Evolutionary conservation across 2,113 vertebrate species (phyloP).

Genomic region (Pogonocichla stellata): DNA sequence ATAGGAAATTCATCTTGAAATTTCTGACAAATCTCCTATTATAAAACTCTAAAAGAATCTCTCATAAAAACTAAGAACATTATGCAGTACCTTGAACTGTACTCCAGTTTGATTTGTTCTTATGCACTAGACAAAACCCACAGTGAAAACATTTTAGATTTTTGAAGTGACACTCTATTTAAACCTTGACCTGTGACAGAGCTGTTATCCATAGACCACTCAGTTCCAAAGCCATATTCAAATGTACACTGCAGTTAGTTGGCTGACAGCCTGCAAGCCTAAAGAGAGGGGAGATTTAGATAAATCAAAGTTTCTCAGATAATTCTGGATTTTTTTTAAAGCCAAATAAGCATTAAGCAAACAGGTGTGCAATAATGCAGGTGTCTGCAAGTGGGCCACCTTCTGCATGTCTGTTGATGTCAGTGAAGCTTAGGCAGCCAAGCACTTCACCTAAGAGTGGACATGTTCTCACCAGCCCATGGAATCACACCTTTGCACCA

Average conservation of each 20-base stretch:
- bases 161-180: not conserved
- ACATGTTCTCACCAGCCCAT: not conserved
- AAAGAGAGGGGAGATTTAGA: not conserved
- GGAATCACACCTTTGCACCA: not conserved
- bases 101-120: not conserved
- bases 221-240: not conserved
- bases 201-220: rapidly evolving
- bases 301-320: not conserved
- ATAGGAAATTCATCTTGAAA: not conserved
- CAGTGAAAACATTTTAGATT: not conserved
- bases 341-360: not conserved
- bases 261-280: not conserved
- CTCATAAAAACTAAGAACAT: not conserved
- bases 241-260: rapidly evolving
- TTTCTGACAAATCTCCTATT: not conserved
- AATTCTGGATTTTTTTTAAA: not conserved
- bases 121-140: not conserved
- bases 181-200: not conserved
- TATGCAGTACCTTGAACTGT: not conserved
- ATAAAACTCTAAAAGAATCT: not conserved
- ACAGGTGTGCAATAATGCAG: not conserved
- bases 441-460: rapidly evolving
- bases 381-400: not conserved
- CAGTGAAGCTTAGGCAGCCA: not conserved
- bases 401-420: not conserved